Percentiles rank a stretch among this genome's conserved stretches.
These are phyloP conservation scores for Trochalopteron elliotii DNA, from an alignment of 2,113 vertebrate genomes.

Conservation along the genomic window DNA sequence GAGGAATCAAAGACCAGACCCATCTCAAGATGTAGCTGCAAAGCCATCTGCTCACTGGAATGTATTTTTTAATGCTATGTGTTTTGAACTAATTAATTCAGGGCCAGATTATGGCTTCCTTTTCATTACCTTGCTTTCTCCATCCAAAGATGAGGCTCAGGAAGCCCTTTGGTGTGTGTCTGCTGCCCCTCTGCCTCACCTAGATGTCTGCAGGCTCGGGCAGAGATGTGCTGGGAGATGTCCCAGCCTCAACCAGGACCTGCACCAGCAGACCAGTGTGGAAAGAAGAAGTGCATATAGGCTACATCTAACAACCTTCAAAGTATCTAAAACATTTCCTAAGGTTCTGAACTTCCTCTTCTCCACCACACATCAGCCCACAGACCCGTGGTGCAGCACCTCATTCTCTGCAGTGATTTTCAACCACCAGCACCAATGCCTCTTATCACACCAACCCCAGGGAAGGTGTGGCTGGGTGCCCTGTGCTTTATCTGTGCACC, in stretches of 20 bases:
- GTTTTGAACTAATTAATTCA: background rate
- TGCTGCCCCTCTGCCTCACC: background rate
- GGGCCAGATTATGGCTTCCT: background rate
- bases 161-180: background rate
- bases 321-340: conserved; percentile 10
- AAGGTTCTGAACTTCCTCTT: conserved; percentile 25
- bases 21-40: background rate
- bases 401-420: conserved; percentile 4
- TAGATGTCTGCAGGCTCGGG: background rate
- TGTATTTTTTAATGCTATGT: background rate
- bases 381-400: background rate
- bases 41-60: background rate
- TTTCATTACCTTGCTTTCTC: background rate
- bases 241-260: background rate
- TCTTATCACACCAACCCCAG: background rate
- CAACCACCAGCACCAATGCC: background rate
- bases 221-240: background rate
- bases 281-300: background rate
- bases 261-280: rapidly evolving
- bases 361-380: conserved; percentile 2
- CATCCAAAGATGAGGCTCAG: background rate
- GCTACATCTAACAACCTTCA: background rate
- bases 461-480: background rate
- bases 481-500: conserved; percentile 14
- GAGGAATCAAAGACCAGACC: background rate